These are phyloP conservation scores for Zaprionus lachaisei DNA, from an alignment of 1,140 invertebrate species.

Conservation along the genomic window DNA sequence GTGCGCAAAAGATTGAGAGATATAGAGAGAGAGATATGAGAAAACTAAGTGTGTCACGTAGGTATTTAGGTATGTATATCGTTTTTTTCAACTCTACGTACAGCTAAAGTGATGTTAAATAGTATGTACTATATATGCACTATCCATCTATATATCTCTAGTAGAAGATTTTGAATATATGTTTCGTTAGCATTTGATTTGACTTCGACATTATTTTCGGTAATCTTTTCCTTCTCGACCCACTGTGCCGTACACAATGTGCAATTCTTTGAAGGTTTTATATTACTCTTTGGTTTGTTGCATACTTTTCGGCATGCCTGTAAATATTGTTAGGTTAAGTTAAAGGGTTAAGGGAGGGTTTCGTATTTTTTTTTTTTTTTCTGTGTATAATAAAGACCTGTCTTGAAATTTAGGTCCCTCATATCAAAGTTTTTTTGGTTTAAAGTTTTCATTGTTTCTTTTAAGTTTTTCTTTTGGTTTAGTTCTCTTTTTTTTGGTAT, in stretches of 20 bases:
- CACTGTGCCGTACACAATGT: conserved; percentile 23
- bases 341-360: conserved; percentile 8
- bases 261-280: conserved; percentile 3
- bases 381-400: conserved; percentile 79
- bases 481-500: conserved; percentile 8
- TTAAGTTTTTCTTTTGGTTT: conserved; percentile 15
- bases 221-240: background rate
- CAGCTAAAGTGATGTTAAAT: conserved; percentile 2
- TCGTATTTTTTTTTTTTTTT: conserved; percentile 26
- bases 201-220: conserved; percentile 12
- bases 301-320: conserved; percentile 1
- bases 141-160: background rate
- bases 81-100: conserved; percentile 16
- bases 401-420: conserved; percentile 75
- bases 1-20: background rate
- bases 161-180: conserved; percentile 31
- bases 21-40: background rate
- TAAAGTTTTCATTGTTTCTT: conserved; percentile 15
- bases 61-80: conserved; percentile 2
- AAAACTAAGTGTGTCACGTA: background rate
- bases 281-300: background rate
- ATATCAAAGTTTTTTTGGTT: conserved; percentile 71
- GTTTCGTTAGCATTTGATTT: conserved; percentile 8
- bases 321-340: conserved; percentile 17
- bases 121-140: conserved; percentile 13